Evolutionary conservation across 1,140 invertebrate species (phyloP).

Genomic region (Thaumetopoea pityocampa): DNA sequence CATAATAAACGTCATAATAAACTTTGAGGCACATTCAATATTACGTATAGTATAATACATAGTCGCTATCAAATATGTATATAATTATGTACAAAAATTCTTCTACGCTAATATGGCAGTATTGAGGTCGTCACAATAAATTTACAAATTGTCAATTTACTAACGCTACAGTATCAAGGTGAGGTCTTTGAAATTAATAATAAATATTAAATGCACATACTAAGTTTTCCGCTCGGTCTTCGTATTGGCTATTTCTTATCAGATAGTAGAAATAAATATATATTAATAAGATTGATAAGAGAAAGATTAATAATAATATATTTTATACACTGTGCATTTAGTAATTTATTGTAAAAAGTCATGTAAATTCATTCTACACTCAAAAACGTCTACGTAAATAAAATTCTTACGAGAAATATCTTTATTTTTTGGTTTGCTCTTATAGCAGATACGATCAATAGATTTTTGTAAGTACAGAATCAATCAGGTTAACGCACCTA

Average conservation of each 20-base stretch:
- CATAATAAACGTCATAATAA: slow-evolving; percentile 35
- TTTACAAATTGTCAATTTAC: slow-evolving; percentile 23
- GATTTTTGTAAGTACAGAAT: too few relatives aligned
- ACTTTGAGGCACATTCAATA: slow-evolving; percentile 68
- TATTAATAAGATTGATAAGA: too few relatives aligned
- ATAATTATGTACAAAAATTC: slow-evolving; percentile 57
- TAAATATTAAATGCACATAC: slow-evolving; percentile 10
- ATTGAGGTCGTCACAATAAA: slow-evolving; percentile 52
- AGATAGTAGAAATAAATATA: too few relatives aligned
- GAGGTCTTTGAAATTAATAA: slow-evolving; percentile 2
- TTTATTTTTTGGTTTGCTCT: too few relatives aligned
- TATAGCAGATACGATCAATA: too few relatives aligned
- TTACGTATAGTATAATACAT: slow-evolving; percentile 48
- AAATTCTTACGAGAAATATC: too few relatives aligned
- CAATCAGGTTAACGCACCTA: too few relatives aligned
- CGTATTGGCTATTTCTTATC: neutral
- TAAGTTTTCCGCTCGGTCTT: neutral
- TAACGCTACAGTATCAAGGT: slow-evolving; percentile 1
- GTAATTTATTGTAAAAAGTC: too few relatives aligned
- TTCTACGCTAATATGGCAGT: slow-evolving; percentile 66
- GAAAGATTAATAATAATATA: too few relatives aligned
- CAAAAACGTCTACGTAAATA: too few relatives aligned
- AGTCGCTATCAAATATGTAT: slow-evolving; percentile 18
- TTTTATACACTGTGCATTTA: too few relatives aligned
- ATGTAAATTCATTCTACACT: too few relatives aligned